phyloP scores from a whole-genome alignment of 1,140 invertebrate species.

The Ceratitis capitata region DNA sequence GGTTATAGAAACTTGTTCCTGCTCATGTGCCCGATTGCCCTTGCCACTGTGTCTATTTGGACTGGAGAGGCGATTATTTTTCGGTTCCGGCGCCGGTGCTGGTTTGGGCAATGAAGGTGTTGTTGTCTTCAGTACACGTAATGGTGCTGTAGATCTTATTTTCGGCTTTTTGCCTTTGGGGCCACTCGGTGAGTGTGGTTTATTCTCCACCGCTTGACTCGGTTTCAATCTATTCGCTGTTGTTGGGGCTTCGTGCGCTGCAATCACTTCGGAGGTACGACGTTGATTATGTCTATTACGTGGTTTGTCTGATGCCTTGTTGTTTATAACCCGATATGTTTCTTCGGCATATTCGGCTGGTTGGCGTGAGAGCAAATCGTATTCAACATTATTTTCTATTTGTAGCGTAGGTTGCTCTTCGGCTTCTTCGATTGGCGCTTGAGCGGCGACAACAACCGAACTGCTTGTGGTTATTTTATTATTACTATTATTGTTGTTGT shows the following conservation, averaged over 20 bases:
- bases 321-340: conserved; percentile 72
- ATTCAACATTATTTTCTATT: conserved; percentile 68
- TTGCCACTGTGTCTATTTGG: conserved; percentile 33
- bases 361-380: conserved; percentile 83
- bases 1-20: background rate
- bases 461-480: background rate
- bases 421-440: conserved; percentile 55
- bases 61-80: background rate
- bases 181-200: background rate
- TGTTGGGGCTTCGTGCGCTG: background rate
- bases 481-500: conserved; percentile 7
- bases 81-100: conserved; percentile 33
- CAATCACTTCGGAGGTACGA: background rate
- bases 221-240: background rate
- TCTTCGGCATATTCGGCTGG: conserved; percentile 83
- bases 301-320: conserved; percentile 15
- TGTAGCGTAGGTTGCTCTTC: conserved; percentile 37
- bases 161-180: conserved; percentile 40
- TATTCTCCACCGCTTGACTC: background rate
- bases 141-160: conserved; percentile 8
- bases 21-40: conserved; percentile 49
- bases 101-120: background rate
- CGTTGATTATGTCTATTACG: conserved; percentile 15
- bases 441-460: background rate
- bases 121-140: conserved; percentile 14